phyloP scores from a whole-genome alignment of 2,888 invertebrate species.

The Melolontha melolontha region DNA sequence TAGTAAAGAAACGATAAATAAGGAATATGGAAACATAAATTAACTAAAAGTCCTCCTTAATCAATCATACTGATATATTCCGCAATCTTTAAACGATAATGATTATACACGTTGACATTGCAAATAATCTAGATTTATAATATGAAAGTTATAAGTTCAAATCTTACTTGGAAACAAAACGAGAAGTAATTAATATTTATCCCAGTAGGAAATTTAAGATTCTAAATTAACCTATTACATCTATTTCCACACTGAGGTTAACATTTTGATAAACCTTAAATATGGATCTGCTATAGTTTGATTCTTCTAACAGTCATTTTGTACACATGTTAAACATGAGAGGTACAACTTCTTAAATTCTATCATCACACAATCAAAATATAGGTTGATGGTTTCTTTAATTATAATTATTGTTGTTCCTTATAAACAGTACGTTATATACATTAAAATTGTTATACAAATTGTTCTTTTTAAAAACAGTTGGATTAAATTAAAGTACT shows the following conservation, averaged over 20 bases:
- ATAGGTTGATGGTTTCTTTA: slow-evolving; percentile 3
- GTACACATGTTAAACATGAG: slow-evolving; percentile 17
- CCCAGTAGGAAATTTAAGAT: too few relatives aligned
- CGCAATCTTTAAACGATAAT: too few relatives aligned
- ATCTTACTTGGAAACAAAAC: too few relatives aligned
- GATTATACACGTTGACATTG: too few relatives aligned
- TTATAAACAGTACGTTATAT: slow-evolving; percentile 12
- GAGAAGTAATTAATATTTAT: too few relatives aligned
- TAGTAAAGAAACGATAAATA: too few relatives aligned
- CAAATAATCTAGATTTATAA: too few relatives aligned
- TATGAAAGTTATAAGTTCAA: too few relatives aligned
- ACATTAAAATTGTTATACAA: background rate
- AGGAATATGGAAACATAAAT: too few relatives aligned
- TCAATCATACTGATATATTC: too few relatives aligned
- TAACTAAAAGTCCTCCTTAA: too few relatives aligned
- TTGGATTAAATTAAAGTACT: too few relatives aligned
- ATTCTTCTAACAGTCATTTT: slow-evolving; percentile 25
- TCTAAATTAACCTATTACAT: background rate
- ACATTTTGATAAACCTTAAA: slow-evolving; percentile 21
- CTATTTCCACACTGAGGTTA: slow-evolving; percentile 26
- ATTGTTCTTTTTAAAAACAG: slow-evolving; percentile 6
- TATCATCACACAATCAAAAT: slow-evolving; percentile 37
- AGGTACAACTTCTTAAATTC: slow-evolving; percentile 24
- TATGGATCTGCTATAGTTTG: slow-evolving; percentile 11
- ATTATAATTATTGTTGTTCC: slow-evolving; percentile 9